phyloP scores from a whole-genome alignment of 2,113 vertebrate species.

The Lathamus discolor region DNA sequence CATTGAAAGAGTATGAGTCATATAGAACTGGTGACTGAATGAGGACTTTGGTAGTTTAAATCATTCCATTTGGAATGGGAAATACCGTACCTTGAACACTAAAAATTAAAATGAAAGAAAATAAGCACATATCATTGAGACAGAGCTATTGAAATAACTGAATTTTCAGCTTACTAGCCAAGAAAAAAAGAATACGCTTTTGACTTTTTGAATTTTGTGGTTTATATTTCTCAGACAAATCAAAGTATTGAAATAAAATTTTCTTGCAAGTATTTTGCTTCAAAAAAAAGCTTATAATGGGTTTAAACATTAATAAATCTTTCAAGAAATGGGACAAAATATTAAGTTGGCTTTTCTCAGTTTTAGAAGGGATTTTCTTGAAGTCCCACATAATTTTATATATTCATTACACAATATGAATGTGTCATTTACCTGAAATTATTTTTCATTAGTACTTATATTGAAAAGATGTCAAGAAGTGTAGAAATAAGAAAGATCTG shows the following conservation, averaged over 20 bases:
- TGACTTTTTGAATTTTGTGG: fast-evolving
- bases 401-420: not conserved
- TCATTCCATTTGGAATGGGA: not conserved
- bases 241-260: not conserved
- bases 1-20: too few species aligned
- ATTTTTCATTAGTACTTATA: not conserved
- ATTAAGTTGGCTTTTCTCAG: fast-evolving
- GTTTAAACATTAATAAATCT: not conserved
- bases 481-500: not conserved
- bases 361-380: not conserved
- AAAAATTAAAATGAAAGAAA: not conserved
- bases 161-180: not conserved
- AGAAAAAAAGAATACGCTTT: not conserved
- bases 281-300: not conserved
- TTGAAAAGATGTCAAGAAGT: not conserved
- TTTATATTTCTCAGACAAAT: not conserved
- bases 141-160: not conserved
- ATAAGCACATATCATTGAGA: not conserved
- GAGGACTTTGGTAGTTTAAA: not conserved
- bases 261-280: not conserved
- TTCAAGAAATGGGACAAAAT: not conserved
- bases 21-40: too few species aligned
- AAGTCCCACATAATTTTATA: not conserved
- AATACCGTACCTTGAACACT: not conserved
- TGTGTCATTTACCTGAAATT: not conserved